phyloP scores from a whole-genome alignment of 2,888 invertebrate genomes.

The Cataglyphis rosenhaueri region DNA sequence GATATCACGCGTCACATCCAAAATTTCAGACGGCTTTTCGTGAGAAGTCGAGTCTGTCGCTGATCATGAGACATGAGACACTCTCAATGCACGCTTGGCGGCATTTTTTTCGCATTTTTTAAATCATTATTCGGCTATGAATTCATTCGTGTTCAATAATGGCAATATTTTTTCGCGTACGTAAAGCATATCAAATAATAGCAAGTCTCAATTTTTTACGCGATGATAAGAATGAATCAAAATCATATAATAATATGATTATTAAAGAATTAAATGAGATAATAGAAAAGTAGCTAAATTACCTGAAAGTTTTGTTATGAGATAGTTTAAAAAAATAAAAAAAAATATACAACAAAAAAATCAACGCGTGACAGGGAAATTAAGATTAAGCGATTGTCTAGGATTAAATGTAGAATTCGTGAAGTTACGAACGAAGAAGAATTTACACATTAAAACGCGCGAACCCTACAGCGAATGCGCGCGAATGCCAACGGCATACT shows the following conservation, averaged over 20 bases:
- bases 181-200: background rate
- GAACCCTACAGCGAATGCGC: conserved; percentile 11
- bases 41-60: conserved; percentile 32
- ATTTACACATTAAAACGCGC: conserved; percentile 25
- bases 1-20: conserved; percentile 59
- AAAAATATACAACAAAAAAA: background rate
- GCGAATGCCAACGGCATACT: conserved; percentile 43
- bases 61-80: conserved; percentile 19
- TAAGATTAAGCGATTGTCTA: conserved; percentile 15
- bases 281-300: background rate
- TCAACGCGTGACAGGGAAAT: background rate
- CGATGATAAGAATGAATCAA: background rate
- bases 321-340: background rate
- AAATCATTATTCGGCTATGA: background rate
- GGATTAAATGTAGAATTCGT: conserved; percentile 14
- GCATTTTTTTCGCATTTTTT: background rate
- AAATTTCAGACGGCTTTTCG: conserved; percentile 48
- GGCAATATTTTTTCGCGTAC: background rate
- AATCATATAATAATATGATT: background rate
- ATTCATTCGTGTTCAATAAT: background rate
- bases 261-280: background rate
- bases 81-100: background rate
- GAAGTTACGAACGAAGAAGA: conserved; percentile 8
- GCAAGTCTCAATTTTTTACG: background rate
- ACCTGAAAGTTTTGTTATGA: background rate